These are phyloP conservation scores for Ceratitis capitata DNA, from an alignment of 1,140 invertebrate genomes.

Conservation along the genomic window DNA sequence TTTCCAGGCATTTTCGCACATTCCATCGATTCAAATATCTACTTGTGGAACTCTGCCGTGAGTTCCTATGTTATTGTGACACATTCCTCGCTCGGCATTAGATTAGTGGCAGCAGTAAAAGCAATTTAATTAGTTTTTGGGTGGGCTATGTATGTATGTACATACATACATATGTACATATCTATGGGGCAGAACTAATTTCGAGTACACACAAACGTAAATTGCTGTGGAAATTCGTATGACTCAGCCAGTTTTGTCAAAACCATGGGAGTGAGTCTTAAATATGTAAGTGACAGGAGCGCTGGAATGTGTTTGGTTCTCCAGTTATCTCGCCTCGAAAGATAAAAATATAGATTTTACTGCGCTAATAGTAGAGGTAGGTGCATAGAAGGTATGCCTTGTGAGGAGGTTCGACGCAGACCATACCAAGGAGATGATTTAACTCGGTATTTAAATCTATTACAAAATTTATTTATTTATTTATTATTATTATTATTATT, in stretches of 20 bases:
- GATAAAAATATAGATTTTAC: background rate
- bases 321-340: background rate
- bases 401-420: no score
- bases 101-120: background rate
- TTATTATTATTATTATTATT: no score
- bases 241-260: background rate
- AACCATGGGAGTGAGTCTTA: background rate
- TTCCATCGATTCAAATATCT: background rate
- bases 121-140: conserved; percentile 12
- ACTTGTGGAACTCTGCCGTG: background rate
- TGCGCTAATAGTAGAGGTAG: background rate
- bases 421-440: no score
- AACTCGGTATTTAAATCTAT: no score
- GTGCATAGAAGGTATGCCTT: no score
- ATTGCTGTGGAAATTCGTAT: background rate
- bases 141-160: background rate
- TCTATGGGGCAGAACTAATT: background rate
- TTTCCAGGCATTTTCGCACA: conserved; percentile 5
- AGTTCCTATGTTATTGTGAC: background rate
- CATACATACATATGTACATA: background rate
- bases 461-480: no score
- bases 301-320: background rate
- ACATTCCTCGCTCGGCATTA: background rate
- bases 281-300: background rate
- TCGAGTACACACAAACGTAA: background rate